Evolutionary conservation across 2,113 vertebrate species (phyloP), one percentile per base, ranked within the genome.

Genomic region (Accipiter virgatus): DNA sequence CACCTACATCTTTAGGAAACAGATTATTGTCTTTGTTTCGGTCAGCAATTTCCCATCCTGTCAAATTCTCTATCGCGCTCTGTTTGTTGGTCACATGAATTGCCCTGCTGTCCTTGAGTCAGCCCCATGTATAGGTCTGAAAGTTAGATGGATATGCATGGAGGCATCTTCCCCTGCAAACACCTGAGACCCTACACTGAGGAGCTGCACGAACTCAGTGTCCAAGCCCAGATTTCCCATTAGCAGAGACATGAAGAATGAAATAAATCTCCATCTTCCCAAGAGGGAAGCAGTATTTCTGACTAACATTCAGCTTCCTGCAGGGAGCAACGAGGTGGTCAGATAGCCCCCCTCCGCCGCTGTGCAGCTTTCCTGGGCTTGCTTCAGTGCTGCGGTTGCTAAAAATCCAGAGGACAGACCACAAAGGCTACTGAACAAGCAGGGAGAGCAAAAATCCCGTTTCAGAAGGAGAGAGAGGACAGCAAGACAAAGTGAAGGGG

Each of bases 81-180:
- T 88, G 17, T 79, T 84, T 34, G 25, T 43, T 42, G 45, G 23
- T 21, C 27, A 23, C 19, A 29, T 13, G 23, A 85, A 58, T 66
- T 81, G 13, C 15, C 32, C 42, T 43, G 34, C 21, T 16, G 16
- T 52, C 32, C 19, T 48, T 61, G 53, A 80, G 43, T 31, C 38
- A 86, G 53, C 26, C 32, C 34, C 18, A 21, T 0, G 0, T n/a
- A 40, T 1, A 1, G 47, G 1, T 1, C 42, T 77, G 58, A 14
- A 27, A 84, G 22, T 42, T 85, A 36, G 63, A 38, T 63, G 50
- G 56, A 81, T 48, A 43, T 16, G 16, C 58, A 81, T 42, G 18
- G 21, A 74, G 22, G 38, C 13, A 34, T 90, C 48, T 88, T 36
- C 16, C 45, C 43, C 26, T 55, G 25, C n/a, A n/a, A n/a, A n/a